phyloP scores from a whole-genome alignment of 2,113 vertebrate species.

The Chinchilla lanigera region DNA sequence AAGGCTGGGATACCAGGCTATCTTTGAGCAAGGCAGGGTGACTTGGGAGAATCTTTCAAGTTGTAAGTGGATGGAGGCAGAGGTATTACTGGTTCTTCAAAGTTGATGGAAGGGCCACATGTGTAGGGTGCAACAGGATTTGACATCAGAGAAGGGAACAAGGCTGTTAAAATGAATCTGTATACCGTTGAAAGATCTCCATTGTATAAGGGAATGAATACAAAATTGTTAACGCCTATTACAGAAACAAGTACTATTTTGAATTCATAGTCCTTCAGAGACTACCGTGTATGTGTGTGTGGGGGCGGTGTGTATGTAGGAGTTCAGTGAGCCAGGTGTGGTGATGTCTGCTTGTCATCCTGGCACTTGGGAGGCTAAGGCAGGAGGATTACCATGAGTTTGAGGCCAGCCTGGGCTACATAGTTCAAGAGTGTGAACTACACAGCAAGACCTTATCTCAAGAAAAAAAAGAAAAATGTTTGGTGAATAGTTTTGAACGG shows the following conservation, averaged over 20 bases:
- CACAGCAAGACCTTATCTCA: background rate
- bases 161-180: background rate
- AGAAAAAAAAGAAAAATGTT: background rate
- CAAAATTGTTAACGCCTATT: background rate
- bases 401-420: background rate
- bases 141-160: background rate
- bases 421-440: background rate
- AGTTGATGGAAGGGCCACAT: background rate
- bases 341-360: background rate
- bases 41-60: background rate
- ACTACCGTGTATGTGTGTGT: too few species aligned
- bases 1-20: background rate
- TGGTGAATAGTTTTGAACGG: background rate
- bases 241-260: conserved; percentile 14
- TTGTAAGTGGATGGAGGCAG: background rate
- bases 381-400: background rate
- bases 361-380: background rate
- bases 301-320: too few species aligned
- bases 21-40: background rate
- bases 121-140: background rate
- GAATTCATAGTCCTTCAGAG: conserved; percentile 2
- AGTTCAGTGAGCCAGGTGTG: background rate
- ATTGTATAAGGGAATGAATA: background rate
- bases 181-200: background rate
- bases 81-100: background rate